These are phyloP conservation scores for Apodemus sylvaticus DNA, from an alignment of 2,113 vertebrate genomes.

Conservation along the genomic window DNA sequence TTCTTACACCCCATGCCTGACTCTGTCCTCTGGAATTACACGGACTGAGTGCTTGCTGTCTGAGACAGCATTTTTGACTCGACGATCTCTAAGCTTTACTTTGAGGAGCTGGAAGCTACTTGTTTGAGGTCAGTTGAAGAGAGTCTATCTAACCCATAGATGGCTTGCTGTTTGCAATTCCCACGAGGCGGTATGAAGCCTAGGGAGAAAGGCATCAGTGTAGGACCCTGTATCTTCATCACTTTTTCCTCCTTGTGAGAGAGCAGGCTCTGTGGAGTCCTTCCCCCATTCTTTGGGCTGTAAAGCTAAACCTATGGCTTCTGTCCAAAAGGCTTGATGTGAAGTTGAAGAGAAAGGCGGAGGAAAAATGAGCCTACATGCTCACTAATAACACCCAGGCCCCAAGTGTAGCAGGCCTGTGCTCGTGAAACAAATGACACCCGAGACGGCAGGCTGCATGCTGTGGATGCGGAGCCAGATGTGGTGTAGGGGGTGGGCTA, in stretches of 20 bases:
- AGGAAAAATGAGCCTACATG: constrained; percentile 60
- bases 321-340: constrained; percentile 63
- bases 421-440: neutral
- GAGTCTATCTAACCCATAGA: constrained; percentile 47
- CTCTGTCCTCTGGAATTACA: neutral
- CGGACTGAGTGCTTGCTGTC: fast-evolving
- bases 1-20: neutral
- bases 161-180: constrained; percentile 61
- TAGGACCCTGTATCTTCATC: constrained; percentile 70
- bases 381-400: neutral
- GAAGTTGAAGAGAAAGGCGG: constrained; percentile 46
- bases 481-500: neutral
- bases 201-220: constrained; percentile 62
- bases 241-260: constrained; percentile 69
- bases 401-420: neutral
- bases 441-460: neutral
- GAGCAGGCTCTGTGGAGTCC: constrained; percentile 59
- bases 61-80: neutral
- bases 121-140: constrained; percentile 34
- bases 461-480: neutral
- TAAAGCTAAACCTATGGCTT: constrained; percentile 65
- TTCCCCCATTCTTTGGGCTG: constrained; percentile 52
- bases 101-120: neutral
- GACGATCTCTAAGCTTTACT: neutral
- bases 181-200: constrained; percentile 63